Conservation (phyloP, 2,113 vertebrate genomes). For the Bombycilla garrulus region DNA sequence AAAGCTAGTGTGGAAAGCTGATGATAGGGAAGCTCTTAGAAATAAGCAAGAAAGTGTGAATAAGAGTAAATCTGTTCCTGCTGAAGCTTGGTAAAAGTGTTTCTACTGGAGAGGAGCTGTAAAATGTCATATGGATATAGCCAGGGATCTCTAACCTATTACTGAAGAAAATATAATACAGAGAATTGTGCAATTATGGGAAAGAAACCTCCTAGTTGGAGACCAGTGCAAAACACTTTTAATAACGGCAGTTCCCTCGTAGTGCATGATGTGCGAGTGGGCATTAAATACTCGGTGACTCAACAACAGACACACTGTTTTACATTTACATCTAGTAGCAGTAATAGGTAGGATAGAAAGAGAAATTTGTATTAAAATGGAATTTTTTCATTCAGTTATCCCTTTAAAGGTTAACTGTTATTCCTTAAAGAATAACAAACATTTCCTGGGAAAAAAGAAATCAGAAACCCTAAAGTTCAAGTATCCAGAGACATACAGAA, state of each 20-base stretch:
- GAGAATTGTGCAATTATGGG: not conserved
- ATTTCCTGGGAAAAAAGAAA: not conserved
- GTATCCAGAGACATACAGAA: not conserved
- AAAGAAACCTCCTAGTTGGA: not conserved
- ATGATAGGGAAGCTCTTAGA: not conserved
- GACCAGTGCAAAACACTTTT: not conserved
- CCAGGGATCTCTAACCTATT: not conserved
- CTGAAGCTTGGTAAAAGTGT: not conserved
- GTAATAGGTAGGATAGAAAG: not conserved
- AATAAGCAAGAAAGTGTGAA: not conserved
- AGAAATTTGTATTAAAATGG: not conserved
- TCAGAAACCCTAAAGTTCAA: not conserved
- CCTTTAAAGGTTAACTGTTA: not conserved
- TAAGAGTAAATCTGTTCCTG: not conserved
- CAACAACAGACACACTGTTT: not conserved
- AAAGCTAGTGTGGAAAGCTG: not conserved
- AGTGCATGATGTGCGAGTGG: not conserved
- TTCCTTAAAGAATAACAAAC: not conserved
- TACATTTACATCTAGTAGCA: not conserved
- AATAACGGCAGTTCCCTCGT: not conserved
- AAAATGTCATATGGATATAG: not conserved
- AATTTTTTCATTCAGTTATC: not conserved
- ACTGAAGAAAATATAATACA: not conserved
- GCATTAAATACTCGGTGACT: not conserved
- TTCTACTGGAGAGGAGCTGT: not conserved